Base-by-base conservation (phyloP, 2,113 vertebrate genomes). In the Coptodon bakossiorum region DNA sequence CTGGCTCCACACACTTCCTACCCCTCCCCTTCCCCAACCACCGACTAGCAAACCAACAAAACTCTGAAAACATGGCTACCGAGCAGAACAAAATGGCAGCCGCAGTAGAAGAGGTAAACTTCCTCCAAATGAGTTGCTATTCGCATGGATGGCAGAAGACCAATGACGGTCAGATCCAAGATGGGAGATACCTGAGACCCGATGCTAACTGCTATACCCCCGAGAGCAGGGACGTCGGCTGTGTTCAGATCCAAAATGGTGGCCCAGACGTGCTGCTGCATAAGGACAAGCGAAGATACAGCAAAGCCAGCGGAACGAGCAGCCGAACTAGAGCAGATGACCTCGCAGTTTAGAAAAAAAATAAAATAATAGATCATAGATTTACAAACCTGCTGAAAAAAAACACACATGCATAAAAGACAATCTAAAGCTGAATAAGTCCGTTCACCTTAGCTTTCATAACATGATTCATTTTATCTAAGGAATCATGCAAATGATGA, bases 241-340 rank as follows among this genome's bases (percentile, higher is more conserved):
- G 85, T 63, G 10, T 89, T 4, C 84, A 93, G 13, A 88, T 92
- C 0, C 22, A 90, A 16, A 86, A 73, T 1, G 73, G 63, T 2
- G 45, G 54, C 6, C 3, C 88, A 0, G 91, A 90, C 0, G 57
- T 48, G 31, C 16, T 88, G 82, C n/a, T 87, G 68, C 66, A 88
- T 27, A 96, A 93, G 0, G 97, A 98, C 94, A 98, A 98, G 31
- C 96, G 98, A 1, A 95, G 98, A 24, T 88, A 97, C 61, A 99
- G 98, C 94, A 98, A 97, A 93, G 94, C 97, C 93, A 99, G 98
- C 48, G 96, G 96, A 0, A 89, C 96, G 12, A 98, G 98, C 93
- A 98, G 97, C 92, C 97, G 97, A 84, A 97, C 97, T 0, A 96
- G 98, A 90, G 97, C 97, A 0, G 98, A 98, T 9, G 98, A 99